Evolutionary conservation across 2,888 invertebrate genomes (phyloP), one percentile per base, ranked within the genome.

Genomic region (Dicycla oo): DNA sequence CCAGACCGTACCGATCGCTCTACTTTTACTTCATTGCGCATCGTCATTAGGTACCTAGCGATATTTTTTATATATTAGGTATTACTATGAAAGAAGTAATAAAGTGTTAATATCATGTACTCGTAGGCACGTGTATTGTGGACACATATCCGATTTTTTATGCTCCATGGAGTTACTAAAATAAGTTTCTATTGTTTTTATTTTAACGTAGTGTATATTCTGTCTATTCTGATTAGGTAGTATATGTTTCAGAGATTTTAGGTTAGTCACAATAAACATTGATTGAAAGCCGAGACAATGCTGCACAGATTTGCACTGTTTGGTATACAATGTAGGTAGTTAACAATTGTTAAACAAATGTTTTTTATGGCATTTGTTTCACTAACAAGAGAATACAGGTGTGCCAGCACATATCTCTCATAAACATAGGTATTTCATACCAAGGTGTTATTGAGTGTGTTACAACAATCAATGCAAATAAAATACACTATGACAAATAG

Each of bases 101-200:
- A n/a, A 40, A 40, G 7, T 30, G 6, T 23, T 49, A 72, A 61
- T 26, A n/a, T 38, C 65, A 65, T n/a, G n/a, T n/a, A n/a, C n/a
- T n/a, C 26, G 34, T 49, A 45, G 38, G 38, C 43, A 62, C 58
- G 68, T 47, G 58, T 53, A 40, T 58, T 53, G 23, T 56, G n/a
- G 15, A 69, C 40, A 60, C 3, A 77, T 38, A 13, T 18, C 38
- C 54, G 18, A 60, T 54, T 54, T 18, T 78, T 63, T 78, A 72
- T 56, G 43, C 45, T 64, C 30, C 38, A 65, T 38, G 30, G 38
- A 56, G 30, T 74, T n/a, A 45, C 30, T 56, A 54, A 60, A 54
- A 45, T 56, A 49, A 20, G 10, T 56, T 60, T 54, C 15, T 20
- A 23, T 60, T 62, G 57, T 71, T 26, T 23, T 40, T 26, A 38